Conservation (phyloP, 1,140 invertebrate genomes). For the Brachionus sp. region DNA sequence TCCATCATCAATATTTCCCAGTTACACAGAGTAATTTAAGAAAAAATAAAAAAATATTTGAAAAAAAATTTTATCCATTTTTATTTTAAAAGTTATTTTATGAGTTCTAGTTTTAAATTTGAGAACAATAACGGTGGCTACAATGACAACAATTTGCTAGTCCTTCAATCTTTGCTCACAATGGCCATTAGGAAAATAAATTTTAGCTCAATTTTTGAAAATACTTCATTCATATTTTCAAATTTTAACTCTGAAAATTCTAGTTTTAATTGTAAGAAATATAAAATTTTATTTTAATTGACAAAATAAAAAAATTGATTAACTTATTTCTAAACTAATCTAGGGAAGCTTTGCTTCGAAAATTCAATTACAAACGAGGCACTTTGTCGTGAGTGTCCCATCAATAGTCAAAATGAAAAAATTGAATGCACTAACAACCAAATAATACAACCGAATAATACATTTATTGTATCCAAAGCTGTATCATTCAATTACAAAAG, state of each 20-base stretch:
- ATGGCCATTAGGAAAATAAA: background rate
- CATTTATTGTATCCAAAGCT: background rate
- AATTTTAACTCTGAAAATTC: background rate
- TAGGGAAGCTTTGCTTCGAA: background rate
- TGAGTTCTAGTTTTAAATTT: background rate
- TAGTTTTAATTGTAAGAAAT: background rate
- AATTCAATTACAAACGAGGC: background rate
- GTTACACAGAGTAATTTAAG: slow-evolving; percentile 11
- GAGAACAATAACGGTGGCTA: background rate
- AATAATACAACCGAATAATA: background rate
- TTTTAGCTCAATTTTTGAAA: background rate
- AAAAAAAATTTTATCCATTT: background rate
- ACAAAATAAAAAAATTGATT: background rate
- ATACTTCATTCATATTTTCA: background rate
- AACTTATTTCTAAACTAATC: background rate
- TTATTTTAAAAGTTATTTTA: background rate
- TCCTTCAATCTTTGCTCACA: background rate
- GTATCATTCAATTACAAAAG: background rate
- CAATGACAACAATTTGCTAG: slow-evolving; percentile 1
- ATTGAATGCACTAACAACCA: background rate
- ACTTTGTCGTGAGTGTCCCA: background rate
- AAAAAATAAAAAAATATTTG: background rate
- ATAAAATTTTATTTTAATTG: background rate
- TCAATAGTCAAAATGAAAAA: background rate
- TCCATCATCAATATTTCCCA: background rate